A percentile compares a stretch with the other conserved stretches of the same genome.
These are phyloP conservation scores for Paedocypris sp. DNA, from an alignment of 2,113 vertebrate genomes.

Conservation along the genomic window DNA sequence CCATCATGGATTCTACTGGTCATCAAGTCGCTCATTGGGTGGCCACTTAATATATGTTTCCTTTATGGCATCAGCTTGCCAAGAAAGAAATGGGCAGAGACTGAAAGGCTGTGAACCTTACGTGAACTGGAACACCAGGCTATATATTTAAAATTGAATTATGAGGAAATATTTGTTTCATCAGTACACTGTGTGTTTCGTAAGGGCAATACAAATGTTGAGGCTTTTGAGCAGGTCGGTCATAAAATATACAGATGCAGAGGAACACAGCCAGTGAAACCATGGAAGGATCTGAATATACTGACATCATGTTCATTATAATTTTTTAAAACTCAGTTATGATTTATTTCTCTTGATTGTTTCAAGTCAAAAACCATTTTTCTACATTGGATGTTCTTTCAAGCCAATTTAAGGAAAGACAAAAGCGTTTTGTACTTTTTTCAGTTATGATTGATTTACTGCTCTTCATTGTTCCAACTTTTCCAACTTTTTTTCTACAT, in stretches of 20 bases:
- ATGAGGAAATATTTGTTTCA: conserved; percentile 23
- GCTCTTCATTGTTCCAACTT: no score
- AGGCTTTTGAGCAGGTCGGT: conserved; percentile 28
- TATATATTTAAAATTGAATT: conserved; percentile 31
- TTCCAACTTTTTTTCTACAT: no score
- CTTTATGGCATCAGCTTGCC: conserved; percentile 30
- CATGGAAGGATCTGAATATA: conserved; percentile 29
- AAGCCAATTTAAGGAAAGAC: no score
- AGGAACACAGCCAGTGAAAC: conserved; percentile 31
- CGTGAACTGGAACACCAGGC: conserved; percentile 30
- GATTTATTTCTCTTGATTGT: no score
- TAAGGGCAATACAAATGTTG: conserved; percentile 29
- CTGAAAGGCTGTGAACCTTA: conserved; percentile 34
- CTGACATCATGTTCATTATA: not conserved
- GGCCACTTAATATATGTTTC: conserved; percentile 12
- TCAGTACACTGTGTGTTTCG: conserved; percentile 33
- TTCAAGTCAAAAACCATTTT: no score
- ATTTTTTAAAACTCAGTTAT: not conserved
- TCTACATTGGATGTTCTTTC: no score
- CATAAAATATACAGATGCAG: conserved; percentile 37
- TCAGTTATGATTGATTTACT: no score
- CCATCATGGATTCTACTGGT: conserved; percentile 17
- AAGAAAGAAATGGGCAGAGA: conserved; percentile 16
- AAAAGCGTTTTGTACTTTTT: no score
- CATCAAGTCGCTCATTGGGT: not conserved